Evolutionary conservation across 2,888 invertebrate species (phyloP).

Genomic region (Temnothorax unifasciatus): DNA sequence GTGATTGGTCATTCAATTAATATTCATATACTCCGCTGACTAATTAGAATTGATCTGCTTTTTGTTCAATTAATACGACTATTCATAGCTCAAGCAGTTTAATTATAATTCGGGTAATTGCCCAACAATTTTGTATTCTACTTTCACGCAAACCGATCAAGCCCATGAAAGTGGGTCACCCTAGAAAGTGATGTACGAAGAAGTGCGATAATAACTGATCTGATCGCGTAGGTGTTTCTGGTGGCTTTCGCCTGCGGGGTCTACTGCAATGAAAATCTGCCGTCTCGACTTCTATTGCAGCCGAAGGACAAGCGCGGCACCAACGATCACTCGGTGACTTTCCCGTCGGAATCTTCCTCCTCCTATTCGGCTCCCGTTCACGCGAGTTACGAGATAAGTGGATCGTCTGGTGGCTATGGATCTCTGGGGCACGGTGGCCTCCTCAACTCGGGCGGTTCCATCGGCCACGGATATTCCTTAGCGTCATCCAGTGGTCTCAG

Average conservation of each 20-base stretch:
- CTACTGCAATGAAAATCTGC: constrained; percentile 71
- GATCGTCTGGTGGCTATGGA: constrained; percentile 63
- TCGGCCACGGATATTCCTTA: constrained; percentile 70
- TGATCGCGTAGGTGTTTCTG: constrained; percentile 77
- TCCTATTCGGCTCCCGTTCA: constrained; percentile 63
- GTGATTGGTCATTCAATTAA: neutral
- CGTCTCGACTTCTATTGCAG: constrained; percentile 68
- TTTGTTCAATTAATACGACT: constrained; percentile 1
- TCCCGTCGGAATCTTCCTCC: constrained; percentile 72
- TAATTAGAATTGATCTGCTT: neutral
- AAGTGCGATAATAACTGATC: constrained; percentile 28
- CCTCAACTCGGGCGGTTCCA: constrained; percentile 63
- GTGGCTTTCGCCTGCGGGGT: constrained; percentile 75
- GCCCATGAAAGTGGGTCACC: constrained; percentile 40
- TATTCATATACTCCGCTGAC: neutral
- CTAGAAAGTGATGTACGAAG: constrained; percentile 43
- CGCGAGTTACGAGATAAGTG: constrained; percentile 61
- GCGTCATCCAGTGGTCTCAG: constrained; percentile 45
- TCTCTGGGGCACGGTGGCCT: constrained; percentile 69
- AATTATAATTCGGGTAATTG: constrained; percentile 13
- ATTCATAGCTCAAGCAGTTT: neutral
- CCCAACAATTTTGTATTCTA: constrained; percentile 28
- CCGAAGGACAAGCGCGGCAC: constrained; percentile 83
- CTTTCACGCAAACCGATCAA: constrained; percentile 49
- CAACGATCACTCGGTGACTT: constrained; percentile 75